Percentiles rank a stretch among this genome's conserved stretches.
phyloP scores from a whole-genome alignment of 2,113 vertebrate species.

The Dasypus novemcinctus region DNA sequence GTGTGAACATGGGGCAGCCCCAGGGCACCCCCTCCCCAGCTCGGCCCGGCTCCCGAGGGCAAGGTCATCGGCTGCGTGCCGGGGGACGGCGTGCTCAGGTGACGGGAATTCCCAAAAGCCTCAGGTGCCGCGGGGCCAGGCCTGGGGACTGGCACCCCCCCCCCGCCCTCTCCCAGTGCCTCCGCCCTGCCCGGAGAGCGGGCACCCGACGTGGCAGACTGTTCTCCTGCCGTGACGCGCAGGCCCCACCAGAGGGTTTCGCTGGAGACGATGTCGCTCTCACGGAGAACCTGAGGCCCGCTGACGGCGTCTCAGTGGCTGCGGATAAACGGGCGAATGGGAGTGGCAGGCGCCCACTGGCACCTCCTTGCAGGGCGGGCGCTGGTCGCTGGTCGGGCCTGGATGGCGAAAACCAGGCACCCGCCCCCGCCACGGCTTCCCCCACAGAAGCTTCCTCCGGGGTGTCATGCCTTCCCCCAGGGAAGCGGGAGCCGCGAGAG shows the following conservation, averaged over 20 bases:
- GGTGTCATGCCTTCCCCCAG: no score
- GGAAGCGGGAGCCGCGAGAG: no score
- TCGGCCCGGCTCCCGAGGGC: accelerated
- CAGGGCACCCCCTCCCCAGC: accelerated
- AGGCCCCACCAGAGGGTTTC: neutral
- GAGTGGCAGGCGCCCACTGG: accelerated
- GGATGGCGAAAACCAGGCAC: accelerated
- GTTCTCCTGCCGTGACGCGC: accelerated
- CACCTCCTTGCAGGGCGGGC: accelerated
- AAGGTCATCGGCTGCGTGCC: accelerated
- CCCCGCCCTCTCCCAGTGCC: accelerated
- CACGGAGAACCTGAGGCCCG: accelerated
- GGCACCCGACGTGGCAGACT: accelerated
- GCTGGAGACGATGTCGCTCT: neutral
- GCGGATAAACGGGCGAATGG: accelerated
- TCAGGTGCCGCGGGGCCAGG: no score
- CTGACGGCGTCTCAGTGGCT: accelerated
- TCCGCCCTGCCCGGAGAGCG: accelerated
- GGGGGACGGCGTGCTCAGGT: accelerated
- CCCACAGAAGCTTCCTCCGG: no score
- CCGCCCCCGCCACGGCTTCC: no score
- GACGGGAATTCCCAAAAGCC: accelerated
- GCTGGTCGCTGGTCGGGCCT: accelerated
- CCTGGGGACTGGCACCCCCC: no score
- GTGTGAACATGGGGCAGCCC: accelerated